phyloP scores from a whole-genome alignment of 2,113 vertebrate species.

The Lichenostomus cassidix region DNA sequence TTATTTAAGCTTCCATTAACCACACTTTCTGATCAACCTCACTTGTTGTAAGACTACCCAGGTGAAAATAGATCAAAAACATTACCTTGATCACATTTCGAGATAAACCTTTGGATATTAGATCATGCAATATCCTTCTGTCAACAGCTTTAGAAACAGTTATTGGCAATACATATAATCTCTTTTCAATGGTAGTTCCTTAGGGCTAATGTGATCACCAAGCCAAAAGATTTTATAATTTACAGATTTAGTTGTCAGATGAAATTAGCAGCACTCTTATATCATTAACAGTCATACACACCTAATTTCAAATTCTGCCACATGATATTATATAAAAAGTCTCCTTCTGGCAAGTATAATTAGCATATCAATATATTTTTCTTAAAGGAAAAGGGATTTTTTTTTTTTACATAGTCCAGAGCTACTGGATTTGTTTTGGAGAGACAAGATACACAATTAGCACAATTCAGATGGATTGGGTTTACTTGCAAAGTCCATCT shows the following conservation, averaged over 20 bases:
- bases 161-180: slow-evolving; percentile 61
- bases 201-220: slow-evolving; percentile 67
- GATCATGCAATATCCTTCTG: slow-evolving; percentile 32
- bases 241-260: slow-evolving; percentile 70
- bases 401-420: neutral
- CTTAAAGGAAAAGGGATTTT: neutral
- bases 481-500: neutral
- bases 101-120: slow-evolving; percentile 48
- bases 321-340: slow-evolving; percentile 48
- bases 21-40: neutral
- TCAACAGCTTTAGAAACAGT: slow-evolving; percentile 65
- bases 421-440: neutral
- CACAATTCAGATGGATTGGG: neutral
- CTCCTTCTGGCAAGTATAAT: slow-evolving; percentile 59
- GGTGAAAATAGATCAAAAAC: slow-evolving; percentile 43
- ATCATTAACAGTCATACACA: slow-evolving; percentile 56
- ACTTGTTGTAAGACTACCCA: neutral
- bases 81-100: slow-evolving; percentile 31
- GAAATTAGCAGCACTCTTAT: slow-evolving; percentile 52
- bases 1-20: slow-evolving; percentile 42
- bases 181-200: slow-evolving; percentile 66
- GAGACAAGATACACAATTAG: neutral
- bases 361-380: slow-evolving; percentile 45
- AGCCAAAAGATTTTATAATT: slow-evolving; percentile 66
- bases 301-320: slow-evolving; percentile 67